Evolutionary conservation across 1,140 invertebrate species (phyloP).

Genomic region (Temnothorax longispinosus): DNA sequence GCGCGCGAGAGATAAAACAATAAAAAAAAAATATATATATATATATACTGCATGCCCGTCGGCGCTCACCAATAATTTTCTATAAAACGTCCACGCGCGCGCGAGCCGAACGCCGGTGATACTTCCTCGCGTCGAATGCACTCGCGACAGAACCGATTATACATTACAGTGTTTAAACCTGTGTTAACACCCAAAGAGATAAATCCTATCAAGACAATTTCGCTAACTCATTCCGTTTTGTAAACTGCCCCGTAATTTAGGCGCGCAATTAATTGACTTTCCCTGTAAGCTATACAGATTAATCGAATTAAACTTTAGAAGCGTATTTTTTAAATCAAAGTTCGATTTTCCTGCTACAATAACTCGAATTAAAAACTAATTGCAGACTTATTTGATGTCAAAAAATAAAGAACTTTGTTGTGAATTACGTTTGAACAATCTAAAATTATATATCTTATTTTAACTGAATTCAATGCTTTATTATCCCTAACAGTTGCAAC

Average conservation of each 20-base stretch:
- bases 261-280: constrained; percentile 41
- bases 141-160: constrained; percentile 41
- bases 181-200: constrained; percentile 55
- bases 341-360: neutral
- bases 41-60: constrained; percentile 45
- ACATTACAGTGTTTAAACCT: constrained; percentile 45
- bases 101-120: constrained; percentile 33
- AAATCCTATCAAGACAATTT: constrained; percentile 49
- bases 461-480: neutral
- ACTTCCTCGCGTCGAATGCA: constrained; percentile 51
- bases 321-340: neutral
- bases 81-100: constrained; percentile 41
- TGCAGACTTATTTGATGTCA: neutral
- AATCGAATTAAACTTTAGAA: constrained; percentile 28
- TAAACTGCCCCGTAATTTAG: constrained; percentile 38
- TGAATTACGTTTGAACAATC: neutral
- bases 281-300: neutral
- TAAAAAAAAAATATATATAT: constrained; percentile 38
- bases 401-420: neutral
- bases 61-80: constrained; percentile 57
- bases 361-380: neutral
- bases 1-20: constrained; percentile 53
- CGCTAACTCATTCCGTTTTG: constrained; percentile 48
- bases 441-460: neutral
- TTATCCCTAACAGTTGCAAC: neutral